Evolutionary conservation across 2,797 vertebrate genomes (phyloP).

Genomic region (Chrosomus eos): DNA sequence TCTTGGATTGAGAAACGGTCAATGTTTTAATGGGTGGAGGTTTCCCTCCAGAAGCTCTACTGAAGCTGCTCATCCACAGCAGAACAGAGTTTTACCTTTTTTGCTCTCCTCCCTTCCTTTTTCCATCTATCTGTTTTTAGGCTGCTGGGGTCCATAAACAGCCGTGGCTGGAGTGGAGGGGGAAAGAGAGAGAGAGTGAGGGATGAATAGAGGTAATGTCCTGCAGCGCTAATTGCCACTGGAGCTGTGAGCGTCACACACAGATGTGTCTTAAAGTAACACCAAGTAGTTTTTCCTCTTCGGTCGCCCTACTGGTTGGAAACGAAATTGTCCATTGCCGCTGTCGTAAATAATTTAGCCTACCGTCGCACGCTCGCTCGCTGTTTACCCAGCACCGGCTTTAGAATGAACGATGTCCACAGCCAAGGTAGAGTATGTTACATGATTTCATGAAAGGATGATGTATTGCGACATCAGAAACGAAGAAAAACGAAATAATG

Average conservation of each 20-base stretch:
- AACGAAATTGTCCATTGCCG: no score
- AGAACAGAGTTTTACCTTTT: slow-evolving; percentile 9
- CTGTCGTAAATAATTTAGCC: no score
- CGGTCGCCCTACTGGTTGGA: no score
- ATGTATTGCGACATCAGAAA: no score
- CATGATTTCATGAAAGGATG: no score
- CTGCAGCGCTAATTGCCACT: not conserved
- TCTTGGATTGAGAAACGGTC: no score
- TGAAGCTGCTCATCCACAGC: not conserved
- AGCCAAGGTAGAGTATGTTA: no score
- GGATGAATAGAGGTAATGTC: slow-evolving; percentile 53
- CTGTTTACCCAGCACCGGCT: no score
- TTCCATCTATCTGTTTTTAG: slow-evolving; percentile 43
- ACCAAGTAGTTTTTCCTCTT: no score
- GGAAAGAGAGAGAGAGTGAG: slow-evolving; percentile 7
- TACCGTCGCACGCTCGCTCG: no score
- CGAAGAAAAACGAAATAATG: no score
- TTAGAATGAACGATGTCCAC: no score
- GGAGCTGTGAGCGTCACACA: not conserved
- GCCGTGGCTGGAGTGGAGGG: slow-evolving; percentile 23
- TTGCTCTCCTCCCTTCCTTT: slow-evolving; percentile 8
- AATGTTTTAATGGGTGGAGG: slow-evolving; percentile 1
- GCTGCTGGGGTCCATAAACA: slow-evolving; percentile 44
- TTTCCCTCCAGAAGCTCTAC: not conserved
- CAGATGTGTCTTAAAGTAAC: not conserved